Conservation (phyloP, 2,113 vertebrate species). For the Callipepla californica region DNA sequence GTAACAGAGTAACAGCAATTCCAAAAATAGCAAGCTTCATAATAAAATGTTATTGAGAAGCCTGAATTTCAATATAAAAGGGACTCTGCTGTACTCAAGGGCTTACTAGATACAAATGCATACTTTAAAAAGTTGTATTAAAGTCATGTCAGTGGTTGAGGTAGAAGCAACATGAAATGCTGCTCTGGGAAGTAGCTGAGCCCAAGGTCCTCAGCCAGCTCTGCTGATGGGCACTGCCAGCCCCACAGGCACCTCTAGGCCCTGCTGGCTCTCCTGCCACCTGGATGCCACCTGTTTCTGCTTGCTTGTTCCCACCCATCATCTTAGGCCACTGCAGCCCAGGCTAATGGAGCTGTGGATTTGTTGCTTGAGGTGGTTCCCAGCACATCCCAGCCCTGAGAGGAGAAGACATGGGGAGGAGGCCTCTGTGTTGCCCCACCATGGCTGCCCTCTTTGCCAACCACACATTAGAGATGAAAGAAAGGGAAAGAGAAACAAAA, state of each 20-base stretch:
- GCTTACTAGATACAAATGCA: conserved; percentile 71
- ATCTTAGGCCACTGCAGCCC: not conserved
- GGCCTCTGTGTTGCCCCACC: accelerated
- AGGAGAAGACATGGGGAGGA: not conserved
- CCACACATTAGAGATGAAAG: not conserved
- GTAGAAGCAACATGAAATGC: not conserved
- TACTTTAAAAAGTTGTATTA: conserved; percentile 58
- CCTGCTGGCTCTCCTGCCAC: not conserved
- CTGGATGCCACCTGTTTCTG: not conserved
- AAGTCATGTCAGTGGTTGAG: conserved; percentile 23
- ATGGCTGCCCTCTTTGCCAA: not conserved
- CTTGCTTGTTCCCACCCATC: not conserved
- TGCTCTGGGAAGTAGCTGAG: conserved; percentile 27
- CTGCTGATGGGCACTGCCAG: not conserved
- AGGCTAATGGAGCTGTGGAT: not conserved
- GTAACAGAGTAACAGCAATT: conserved; percentile 58
- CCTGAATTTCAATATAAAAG: conserved; percentile 76
- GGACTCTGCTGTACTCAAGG: conserved; percentile 70
- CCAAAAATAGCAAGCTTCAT: conserved; percentile 74
- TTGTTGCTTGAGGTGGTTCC: not conserved
- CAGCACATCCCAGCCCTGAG: not conserved
- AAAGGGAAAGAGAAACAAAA: not conserved
- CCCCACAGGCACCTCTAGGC: not conserved
- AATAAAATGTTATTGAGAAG: conserved; percentile 73
- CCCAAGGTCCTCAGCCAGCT: not conserved